Conservation (phyloP, 2,113 vertebrate species). For the Passer montanus region DNA sequence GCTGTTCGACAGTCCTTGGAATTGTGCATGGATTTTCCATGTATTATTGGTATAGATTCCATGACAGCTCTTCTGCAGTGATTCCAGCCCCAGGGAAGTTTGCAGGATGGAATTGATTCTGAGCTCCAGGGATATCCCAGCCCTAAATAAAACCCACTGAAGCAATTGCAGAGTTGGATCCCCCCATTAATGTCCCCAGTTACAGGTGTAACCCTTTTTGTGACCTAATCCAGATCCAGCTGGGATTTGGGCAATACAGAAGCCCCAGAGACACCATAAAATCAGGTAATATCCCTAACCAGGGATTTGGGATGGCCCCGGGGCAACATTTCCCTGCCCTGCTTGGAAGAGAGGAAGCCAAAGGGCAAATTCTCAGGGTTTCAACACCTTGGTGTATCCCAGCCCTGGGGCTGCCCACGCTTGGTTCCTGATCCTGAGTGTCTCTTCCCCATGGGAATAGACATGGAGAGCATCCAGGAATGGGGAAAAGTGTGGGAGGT, state of each 20-base stretch:
- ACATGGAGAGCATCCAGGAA: neutral
- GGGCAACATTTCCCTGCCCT: neutral
- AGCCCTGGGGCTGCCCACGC: rapidly evolving
- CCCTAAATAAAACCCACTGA: no score
- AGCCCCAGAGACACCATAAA: neutral
- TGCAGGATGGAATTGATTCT: neutral
- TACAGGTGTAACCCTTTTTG: neutral
- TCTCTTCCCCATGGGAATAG: neutral
- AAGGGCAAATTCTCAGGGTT: neutral
- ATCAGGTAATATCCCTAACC: neutral
- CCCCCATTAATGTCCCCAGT: rapidly evolving
- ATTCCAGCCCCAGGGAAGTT: neutral
- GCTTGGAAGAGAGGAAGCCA: neutral
- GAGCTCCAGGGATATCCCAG: no score
- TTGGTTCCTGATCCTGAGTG: neutral
- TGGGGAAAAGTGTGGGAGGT: neutral
- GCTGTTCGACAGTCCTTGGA: neutral
- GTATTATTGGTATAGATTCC: neutral
- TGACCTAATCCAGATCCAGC: neutral
- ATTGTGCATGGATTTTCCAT: neutral
- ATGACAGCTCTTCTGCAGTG: neutral
- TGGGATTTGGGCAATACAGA: neutral
- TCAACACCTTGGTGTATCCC: neutral
- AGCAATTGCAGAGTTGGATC: neutral
- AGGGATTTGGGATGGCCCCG: neutral